Evolutionary conservation across 2,797 vertebrate species (phyloP).

Genomic region (Aquila chrysaetos): DNA sequence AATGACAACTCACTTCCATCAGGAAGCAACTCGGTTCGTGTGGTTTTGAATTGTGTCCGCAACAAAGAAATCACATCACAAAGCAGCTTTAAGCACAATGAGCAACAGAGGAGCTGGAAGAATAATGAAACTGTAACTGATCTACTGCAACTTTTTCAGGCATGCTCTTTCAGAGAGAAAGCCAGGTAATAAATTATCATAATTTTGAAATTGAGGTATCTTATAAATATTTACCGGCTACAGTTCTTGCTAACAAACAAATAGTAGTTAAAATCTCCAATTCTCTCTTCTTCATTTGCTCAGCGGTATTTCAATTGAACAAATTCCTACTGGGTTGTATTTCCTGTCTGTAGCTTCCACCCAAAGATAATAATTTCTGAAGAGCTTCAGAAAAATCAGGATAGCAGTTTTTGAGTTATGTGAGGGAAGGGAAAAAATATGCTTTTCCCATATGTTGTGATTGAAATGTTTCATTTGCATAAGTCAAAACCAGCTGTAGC

Average conservation of each 20-base stretch:
- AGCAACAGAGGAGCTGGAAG: not conserved
- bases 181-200: not conserved
- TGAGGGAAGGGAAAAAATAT: not conserved
- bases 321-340: not conserved
- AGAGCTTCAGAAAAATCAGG: not conserved
- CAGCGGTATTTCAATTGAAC: not conserved
- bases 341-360: not conserved
- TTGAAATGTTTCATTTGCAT: slow-evolving; percentile 62
- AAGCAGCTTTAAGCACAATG: not conserved
- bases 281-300: not conserved
- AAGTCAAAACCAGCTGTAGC: slow-evolving; percentile 58
- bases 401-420: slow-evolving; percentile 11
- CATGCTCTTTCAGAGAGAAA: not conserved
- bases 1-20: not conserved
- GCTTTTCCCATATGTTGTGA: slow-evolving; percentile 49
- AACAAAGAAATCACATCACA: not conserved
- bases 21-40: not conserved
- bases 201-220: not conserved
- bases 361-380: slow-evolving; percentile 1
- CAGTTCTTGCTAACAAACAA: not conserved
- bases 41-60: not conserved
- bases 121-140: not conserved
- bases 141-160: not conserved
- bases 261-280: not conserved
- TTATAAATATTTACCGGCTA: not conserved